Base-by-base conservation (phyloP, 2,888 invertebrate species). In the Cryptocephalus moraei region DNA sequence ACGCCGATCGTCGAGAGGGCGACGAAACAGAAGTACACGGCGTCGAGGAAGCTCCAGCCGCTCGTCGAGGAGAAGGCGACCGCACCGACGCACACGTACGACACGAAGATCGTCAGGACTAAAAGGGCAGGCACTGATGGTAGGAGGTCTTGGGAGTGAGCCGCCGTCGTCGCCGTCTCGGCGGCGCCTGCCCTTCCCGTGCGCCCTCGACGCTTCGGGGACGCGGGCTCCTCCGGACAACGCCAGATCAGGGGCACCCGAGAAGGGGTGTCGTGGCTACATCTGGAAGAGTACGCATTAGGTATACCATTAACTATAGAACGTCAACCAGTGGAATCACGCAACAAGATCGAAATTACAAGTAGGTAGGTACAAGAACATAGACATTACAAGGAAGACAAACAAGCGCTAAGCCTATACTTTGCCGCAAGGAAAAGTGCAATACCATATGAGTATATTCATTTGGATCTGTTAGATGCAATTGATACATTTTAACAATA, bases 21-120 rank as follows among this genome's bases (percentile, higher is more conserved):
- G 54, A 88, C 84, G 69, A 90, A 90, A 66, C 89, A 88, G 70
- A 89, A 88, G 70, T 89, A 90, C 4, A 84, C 82, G 8, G 86
- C 86, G 64, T 90, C 88, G 40, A 88, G 75, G 65, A 86, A 82
- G 49, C 81, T 81, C 86, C 87, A 87, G 59, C 83, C 82, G 63
- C 85, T 86, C 79, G 86, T 84, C n/a, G 82, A 75, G 12, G 86
- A 82, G 71, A 89, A 87, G 49, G 84, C 78, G 32, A 80, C 79
- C 0, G 89, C 88, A 1, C 90, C 90, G 9, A 83, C 71, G 59
- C 82, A 81, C 53, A 90, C 78, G 71, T 90, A 90, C 39, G 78
- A 77, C 43, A 81, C 72, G 40, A 89, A 79, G 44, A 89, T 77
- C 10, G 56, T 32, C 52, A 88, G 68, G 41, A 82, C 81, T 56